Base-by-base conservation (phyloP, 2,888 invertebrate genomes). In the Andrena marginata region DNA sequence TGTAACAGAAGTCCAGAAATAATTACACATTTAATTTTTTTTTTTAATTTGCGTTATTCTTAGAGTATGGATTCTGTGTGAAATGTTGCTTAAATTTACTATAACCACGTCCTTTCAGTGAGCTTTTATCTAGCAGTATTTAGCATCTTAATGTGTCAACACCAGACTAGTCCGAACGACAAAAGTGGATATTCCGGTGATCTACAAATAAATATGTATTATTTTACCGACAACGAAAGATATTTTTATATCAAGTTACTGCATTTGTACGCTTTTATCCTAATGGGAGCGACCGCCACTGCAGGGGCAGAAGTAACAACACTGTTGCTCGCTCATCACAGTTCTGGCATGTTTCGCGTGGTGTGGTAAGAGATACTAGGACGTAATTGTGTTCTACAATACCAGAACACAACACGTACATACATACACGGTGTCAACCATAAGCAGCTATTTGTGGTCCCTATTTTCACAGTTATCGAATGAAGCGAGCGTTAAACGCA, bases 341-440 rank as follows among this genome's bases (percentile, higher is more conserved):
- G 48, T n/a, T n/a, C 48, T 7, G 68, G 67, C 1, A 20, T 80
- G 42, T 84, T 70, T 16, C 7, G 63, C 5, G 10, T 84, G 3
- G 49, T 79, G n/a, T 49, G 80, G 73, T 78, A 70, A 73, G 63
- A 48, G 54, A 2, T 7, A 5, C 42, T 65, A 13, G 16, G 6
- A 35, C 6, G 31, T 29, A 10, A 29, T n/a, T 23, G 2, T 13
- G 13, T 42, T 42, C 42, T 16, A 42, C 42, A 42, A 42, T 42
- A 42, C 5, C 42, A 16, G 42, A 42, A 4, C 3, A 42, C 13
- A 42, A 64, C 8, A 64, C 5, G 0, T 65, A n/a, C 26, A 54
- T 42, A 26, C 23, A 10, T 4, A 26, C 0, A 23, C 54, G 3
- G 1, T 56, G 2, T 13, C 6, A 20, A 51, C n/a, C 20, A 20